Evolutionary conservation across 2,797 vertebrate genomes (phyloP), one percentile per base, ranked within the genome.

Genomic region (Phoeniculus purpureus): DNA sequence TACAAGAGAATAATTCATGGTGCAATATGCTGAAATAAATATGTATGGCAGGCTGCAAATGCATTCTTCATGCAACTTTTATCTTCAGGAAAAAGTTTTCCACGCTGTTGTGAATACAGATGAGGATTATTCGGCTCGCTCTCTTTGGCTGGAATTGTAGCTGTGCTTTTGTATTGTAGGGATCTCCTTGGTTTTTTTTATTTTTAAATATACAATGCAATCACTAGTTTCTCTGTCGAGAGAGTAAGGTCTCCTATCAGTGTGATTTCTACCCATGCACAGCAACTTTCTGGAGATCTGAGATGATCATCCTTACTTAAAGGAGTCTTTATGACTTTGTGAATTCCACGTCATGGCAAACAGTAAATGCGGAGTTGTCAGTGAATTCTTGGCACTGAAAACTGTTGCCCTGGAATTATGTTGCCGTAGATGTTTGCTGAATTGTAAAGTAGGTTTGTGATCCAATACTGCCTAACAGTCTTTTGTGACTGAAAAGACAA

Each of bases 1-100:
- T 92, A 92, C 92, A 90, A 92, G 92, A 85, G 92, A 96, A 87
- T 95, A 96, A 96, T 93, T 96, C 87, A 92, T 93, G 58, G 92
- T 82, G 83, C 91, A 94, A 65, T 95, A 87, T 94, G 86, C 88
- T 96, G 83, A 89, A 91, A 90, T 82, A 67, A 97, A 86, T 95
- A 90, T 32, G 61, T 37, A 55, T 87, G 82, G 89, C 90, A 94
- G 72, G 73, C 87, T 95, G 95, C 80, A 94, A 95, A 91, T 91
- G 76, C 89, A 68, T 94, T 84, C 43, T 94, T 84, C 43, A 62
- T 74, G 66, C 79, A 94, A 68, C 80, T 85, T 95, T 96, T 82
- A 87, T 93, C 84, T 96, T 91, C 83, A 77, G 81, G 72, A 95
- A 92, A 88, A 94, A 17, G 80, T 86, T 82, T 90, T 94, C 94